A percentile compares a stretch with the other conserved stretches of the same genome.
Evolutionary conservation across 2,888 invertebrate genomes (phyloP).

Genomic region (Cantharis lateralis): DNA sequence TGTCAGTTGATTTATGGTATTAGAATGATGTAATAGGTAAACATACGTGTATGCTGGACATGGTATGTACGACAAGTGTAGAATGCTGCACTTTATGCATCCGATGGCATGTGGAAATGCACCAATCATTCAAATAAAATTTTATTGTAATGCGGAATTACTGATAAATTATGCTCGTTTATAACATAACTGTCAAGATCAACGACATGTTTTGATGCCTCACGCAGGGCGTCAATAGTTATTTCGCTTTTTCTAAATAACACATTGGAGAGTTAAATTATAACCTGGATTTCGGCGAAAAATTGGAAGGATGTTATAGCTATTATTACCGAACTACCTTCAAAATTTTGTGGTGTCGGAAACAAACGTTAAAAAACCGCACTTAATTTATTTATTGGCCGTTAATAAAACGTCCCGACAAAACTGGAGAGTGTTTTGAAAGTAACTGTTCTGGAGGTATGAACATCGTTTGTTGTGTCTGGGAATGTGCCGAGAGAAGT

Average conservation of each 20-base stretch:
- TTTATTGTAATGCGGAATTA: conserved; percentile 31
- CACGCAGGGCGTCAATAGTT: not conserved
- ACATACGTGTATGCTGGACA: conserved; percentile 41
- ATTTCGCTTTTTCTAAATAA: not conserved
- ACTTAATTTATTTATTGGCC: not conserved
- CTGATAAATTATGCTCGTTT: conserved; percentile 27
- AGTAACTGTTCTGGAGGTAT: not conserved
- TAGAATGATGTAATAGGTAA: conserved; percentile 42
- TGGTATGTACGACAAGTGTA: conserved; percentile 45
- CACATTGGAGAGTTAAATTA: not conserved
- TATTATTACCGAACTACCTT: not conserved
- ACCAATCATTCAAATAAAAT: conserved; percentile 22
- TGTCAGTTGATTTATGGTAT: conserved; percentile 38
- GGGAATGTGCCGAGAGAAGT: not conserved
- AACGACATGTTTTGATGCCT: not conserved
- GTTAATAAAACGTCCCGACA: not conserved
- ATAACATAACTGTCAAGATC: conserved; percentile 11
- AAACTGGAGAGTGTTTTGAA: not conserved
- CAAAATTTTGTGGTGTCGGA: not conserved
- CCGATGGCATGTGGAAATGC: conserved; percentile 36
- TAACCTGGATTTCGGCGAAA: not conserved
- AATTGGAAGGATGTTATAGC: not conserved
- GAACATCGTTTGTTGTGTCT: not conserved
- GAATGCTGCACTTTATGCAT: conserved; percentile 39
- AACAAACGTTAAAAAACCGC: not conserved